Base-by-base conservation (phyloP, 2,888 invertebrate genomes). In the Harpagoxenus sublaevis region DNA sequence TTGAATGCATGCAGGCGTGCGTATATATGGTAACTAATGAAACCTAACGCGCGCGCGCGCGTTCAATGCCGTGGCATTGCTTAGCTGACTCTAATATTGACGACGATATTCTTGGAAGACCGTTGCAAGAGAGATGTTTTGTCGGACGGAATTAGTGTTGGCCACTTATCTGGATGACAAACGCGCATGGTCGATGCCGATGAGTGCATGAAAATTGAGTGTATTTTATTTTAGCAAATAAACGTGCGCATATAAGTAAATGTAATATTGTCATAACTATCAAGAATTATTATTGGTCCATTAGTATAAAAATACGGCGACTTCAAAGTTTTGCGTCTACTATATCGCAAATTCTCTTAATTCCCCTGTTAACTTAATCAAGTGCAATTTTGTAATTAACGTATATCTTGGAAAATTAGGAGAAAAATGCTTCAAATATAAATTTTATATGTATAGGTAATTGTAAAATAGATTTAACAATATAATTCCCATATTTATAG, bases 71-170 rank as follows among this genome's bases (percentile, higher is more conserved):
- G 39, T 71, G 60, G 35, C 79, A 48, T 79, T 60, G 79, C 79
- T 79, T 35, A 35, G 60, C 73, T 79, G 71, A 79, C 48, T 73
- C 60, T 73, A 60, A 71, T 39, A 62, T 81, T 51, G 73, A 60
- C 23, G 57, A 57, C 15, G 48, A 23, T 23, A 62, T 81, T 81
- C 79, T 35, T 62, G 79, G 79, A 81, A 81, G 12, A 48, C 12
- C 39, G 51, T 71, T 48, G 39, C 73, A 3, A 70, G 66, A 70
- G 66, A 57, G n/a, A 70, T 45, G 23, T 57, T 45, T 73, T 31
- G 28, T 51, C 18, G 6, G 6, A 10, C 28, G 35, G n/a, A 23
- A 35, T 35, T 70, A 48, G 57, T 35, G 39, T 65, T 53, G n/a
- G 15, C 57, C 23, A 55, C 12, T 73, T 60, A 73, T 81, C 39